Evolutionary conservation across 2,113 vertebrate genomes (phyloP).

Genomic region (Cynoglossus semilaevis): DNA sequence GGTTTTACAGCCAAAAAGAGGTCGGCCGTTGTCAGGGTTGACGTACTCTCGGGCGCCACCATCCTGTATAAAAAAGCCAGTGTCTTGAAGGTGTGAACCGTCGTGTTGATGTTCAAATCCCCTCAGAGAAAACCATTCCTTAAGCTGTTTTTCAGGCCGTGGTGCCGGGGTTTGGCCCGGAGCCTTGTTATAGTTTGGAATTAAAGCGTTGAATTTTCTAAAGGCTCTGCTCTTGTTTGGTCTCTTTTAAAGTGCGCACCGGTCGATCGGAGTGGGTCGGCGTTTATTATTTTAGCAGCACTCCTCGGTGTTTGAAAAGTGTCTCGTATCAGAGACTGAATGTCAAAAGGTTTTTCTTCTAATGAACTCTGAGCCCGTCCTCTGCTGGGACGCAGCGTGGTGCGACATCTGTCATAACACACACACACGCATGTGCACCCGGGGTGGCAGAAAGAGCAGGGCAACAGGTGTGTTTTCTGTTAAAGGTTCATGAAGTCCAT

Average conservation of each 20-base stretch:
- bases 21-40: no score
- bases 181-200: no score
- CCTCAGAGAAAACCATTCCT: no score
- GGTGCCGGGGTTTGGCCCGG: no score
- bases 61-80: no score
- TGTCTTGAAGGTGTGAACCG: background rate
- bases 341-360: conserved; percentile 52
- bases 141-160: no score
- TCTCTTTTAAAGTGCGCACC: background rate
- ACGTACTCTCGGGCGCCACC: no score
- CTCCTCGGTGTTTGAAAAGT: conserved; percentile 46
- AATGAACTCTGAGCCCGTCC: conserved; percentile 55
- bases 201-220: no score
- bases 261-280: background rate
- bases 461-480: conserved; percentile 47
- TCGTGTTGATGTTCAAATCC: no score
- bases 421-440: conserved; percentile 15
- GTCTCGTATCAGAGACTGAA: conserved; percentile 53
- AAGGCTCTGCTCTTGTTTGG: no score
- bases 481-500: conserved; percentile 5
- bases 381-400: conserved; percentile 67
- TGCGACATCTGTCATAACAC: conserved; percentile 71
- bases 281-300: conserved; percentile 57
- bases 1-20: background rate
- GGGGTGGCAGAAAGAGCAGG: conserved; percentile 31